These are phyloP conservation scores for Callinectes sapidus DNA, from an alignment of 2,888 invertebrate species.

Conservation along the genomic window DNA sequence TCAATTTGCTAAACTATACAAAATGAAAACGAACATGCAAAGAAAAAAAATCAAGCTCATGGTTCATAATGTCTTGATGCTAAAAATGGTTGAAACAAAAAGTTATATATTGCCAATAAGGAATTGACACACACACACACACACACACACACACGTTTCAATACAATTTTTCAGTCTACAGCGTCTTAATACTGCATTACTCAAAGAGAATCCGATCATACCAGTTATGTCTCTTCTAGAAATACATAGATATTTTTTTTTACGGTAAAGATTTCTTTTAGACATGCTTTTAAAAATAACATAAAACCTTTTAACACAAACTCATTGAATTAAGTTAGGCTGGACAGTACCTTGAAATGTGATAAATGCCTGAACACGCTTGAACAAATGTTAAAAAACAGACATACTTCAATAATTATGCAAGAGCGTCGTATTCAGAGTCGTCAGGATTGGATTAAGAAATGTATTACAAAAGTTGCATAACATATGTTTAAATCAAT, in stretches of 20 bases:
- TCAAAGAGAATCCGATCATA: neutral
- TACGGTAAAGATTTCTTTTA: neutral
- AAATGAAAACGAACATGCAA: neutral
- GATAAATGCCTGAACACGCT: neutral
- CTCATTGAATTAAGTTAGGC: neutral
- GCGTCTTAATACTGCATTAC: neutral
- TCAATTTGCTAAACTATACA: neutral
- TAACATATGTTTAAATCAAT: neutral
- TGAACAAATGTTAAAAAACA: neutral
- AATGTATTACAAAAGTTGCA: slow-evolving; percentile 11
- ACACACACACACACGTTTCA: neutral
- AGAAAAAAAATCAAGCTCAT: neutral
- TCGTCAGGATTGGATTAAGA: neutral
- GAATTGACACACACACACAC: neutral
- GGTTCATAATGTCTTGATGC: neutral
- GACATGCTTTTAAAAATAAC: neutral
- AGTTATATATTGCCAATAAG: neutral
- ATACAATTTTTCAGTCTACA: neutral
- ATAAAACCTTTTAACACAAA: neutral
- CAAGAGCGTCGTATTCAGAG: neutral
- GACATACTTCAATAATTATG: neutral
- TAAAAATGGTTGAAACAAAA: neutral
- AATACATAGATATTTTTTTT: neutral
- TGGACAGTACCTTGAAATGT: neutral
- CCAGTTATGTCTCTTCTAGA: neutral